These are phyloP conservation scores for Hippopotamyrus pictus DNA, from an alignment of 2,797 vertebrate species.

Conservation along the genomic window DNA sequence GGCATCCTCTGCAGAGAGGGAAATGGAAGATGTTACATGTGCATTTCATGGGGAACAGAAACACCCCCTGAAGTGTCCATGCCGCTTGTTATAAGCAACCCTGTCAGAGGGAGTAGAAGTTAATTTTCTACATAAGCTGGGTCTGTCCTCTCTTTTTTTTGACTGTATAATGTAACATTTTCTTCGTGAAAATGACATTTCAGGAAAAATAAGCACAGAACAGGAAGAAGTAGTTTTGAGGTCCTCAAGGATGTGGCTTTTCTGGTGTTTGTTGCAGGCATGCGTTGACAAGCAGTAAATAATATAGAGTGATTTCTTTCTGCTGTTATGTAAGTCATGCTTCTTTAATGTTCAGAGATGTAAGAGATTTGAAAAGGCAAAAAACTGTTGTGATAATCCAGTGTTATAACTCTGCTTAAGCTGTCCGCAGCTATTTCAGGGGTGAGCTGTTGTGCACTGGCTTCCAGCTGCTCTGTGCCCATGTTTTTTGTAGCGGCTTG, in stretches of 20 bases:
- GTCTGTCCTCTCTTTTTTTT: background rate
- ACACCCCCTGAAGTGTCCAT: slow-evolving; percentile 54
- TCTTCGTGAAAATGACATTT: background rate
- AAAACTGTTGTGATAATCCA: background rate
- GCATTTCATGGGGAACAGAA: slow-evolving; percentile 45
- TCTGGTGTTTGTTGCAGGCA: background rate
- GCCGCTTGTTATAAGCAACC: slow-evolving; percentile 44
- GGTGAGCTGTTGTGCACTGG: background rate
- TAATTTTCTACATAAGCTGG: slow-evolving; percentile 49
- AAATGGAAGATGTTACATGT: background rate
- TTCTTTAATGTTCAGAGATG: slow-evolving; percentile 17
- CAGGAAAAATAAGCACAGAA: background rate
- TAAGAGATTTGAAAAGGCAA: background rate
- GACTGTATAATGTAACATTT: background rate
- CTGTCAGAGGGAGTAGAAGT: slow-evolving; percentile 59
- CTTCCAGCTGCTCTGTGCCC: slow-evolving; percentile 1
- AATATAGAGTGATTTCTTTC: slow-evolving; percentile 41
- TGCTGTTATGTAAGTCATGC: slow-evolving; percentile 37
- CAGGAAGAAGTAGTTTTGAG: background rate
- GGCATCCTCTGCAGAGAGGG: background rate
- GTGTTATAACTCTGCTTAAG: background rate
- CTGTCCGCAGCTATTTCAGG: background rate
- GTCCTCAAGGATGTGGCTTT: background rate
- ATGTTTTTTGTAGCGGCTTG: background rate
- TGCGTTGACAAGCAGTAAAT: slow-evolving; percentile 30